Base-by-base conservation (phyloP, 2,888 invertebrate species). In the Callyntrura sp. region DNA sequence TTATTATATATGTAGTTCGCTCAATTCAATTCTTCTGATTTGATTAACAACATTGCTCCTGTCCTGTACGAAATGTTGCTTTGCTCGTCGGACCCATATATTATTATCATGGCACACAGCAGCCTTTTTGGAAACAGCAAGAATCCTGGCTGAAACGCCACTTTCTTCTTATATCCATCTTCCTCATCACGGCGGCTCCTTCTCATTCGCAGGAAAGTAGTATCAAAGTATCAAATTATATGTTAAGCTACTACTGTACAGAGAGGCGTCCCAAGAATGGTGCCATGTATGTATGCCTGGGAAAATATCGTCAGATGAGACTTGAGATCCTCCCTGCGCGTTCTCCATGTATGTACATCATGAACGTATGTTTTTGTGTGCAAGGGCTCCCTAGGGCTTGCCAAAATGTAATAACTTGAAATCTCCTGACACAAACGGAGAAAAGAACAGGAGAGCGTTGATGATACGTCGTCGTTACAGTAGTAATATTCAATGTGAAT, bases 401-500 rank as follows among this genome's bases (percentile, higher is more conserved):
- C 73, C 62, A 87, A 87, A 90, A 90, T 84, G 90, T 90, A 90
- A 90, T 90, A 90, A 90, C 79, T 90, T 82, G 86, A 82, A 68
- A 57, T 90, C 86, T 90, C 89, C 57, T 73, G 81, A 87, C 86
- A 82, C 87, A 81, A 86, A 55, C 62, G 62, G 62, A 81, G 17
- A 62, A 81, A 45, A 43, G 62, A 81, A 20, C 60, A 45, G 43
- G 62, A 43, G 60, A 62, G 35, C 43, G 35, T 45, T 62, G 81
- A 78, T 78, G 78, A 78, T 78, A 76, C 73, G 73, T 48, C 20
- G 51, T 62, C 12, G 17, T 45, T 14, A 45, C 0, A 68, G 62
- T 14, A 43, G 55, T 84, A 81, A 81, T 81, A 81, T 62, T 81
- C 81, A 43, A 81, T 81, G 81, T 23, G 81, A 81, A 81, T 81